Conservation (phyloP, 2,888 invertebrate species). For the Tetropium fuscum region DNA sequence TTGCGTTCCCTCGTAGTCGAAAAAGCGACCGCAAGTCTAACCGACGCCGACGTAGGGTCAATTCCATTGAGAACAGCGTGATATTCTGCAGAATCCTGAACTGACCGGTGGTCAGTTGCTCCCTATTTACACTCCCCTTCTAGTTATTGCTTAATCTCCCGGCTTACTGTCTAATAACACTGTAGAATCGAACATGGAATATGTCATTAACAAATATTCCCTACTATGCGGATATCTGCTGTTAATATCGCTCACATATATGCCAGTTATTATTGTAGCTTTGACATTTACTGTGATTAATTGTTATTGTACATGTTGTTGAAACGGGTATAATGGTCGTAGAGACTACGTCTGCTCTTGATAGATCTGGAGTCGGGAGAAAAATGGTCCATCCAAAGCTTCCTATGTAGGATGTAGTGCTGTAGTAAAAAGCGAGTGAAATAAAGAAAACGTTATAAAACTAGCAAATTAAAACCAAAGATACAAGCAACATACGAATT, state of each 20-base stretch:
- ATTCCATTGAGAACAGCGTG: neutral
- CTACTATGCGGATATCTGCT: slow-evolving; percentile 38
- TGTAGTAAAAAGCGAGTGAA: too few species aligned
- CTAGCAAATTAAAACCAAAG: too few species aligned
- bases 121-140: slow-evolving; percentile 59
- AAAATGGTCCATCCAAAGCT: slow-evolving; percentile 25
- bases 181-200: slow-evolving; percentile 54
- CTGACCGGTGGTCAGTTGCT: slow-evolving; percentile 62
- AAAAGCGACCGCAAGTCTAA: neutral
- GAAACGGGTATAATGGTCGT: slow-evolving; percentile 31
- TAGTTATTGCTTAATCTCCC: slow-evolving; percentile 65
- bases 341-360: slow-evolving; percentile 35
- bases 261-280: slow-evolving; percentile 49
- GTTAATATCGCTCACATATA: slow-evolving; percentile 48
- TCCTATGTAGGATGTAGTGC: too few species aligned
- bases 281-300: slow-evolving; percentile 56
- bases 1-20: neutral
- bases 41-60: slow-evolving; percentile 7
- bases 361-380: slow-evolving; percentile 30
- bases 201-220: slow-evolving; percentile 60
- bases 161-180: slow-evolving; percentile 62
- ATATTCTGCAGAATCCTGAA: slow-evolving; percentile 51
- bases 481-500: too few species aligned
- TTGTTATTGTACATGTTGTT: slow-evolving; percentile 37
- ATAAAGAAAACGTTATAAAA: too few species aligned